Evolutionary conservation across 1,140 invertebrate species (phyloP).

Genomic region (Copidosoma floridanum): DNA sequence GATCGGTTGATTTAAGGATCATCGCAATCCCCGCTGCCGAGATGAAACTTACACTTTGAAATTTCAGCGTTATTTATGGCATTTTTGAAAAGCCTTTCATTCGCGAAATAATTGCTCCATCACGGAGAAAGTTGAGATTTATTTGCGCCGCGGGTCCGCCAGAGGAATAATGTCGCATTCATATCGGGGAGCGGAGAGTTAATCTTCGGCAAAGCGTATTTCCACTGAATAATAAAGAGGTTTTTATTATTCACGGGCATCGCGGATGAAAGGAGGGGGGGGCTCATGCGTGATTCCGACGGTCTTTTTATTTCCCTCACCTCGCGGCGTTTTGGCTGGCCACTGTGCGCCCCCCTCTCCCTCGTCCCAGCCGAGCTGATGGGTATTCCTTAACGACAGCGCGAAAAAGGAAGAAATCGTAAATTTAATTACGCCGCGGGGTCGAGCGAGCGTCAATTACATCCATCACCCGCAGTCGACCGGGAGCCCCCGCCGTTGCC

Average conservation of each 20-base stretch:
- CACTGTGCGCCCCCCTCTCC: not conserved
- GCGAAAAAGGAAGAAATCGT: constrained; percentile 41
- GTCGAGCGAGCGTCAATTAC: constrained; percentile 49
- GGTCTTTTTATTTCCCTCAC: too few species aligned
- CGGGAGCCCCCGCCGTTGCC: too few species aligned
- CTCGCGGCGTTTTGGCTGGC: constrained; percentile 10
- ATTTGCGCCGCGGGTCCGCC: too few species aligned
- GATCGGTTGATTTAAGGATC: too few species aligned
- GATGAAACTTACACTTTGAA: too few species aligned
- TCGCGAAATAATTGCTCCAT: too few species aligned
- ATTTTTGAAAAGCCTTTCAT: too few species aligned
- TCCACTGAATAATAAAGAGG: constrained; percentile 4
- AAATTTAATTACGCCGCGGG: constrained; percentile 56
- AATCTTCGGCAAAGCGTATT: not conserved
- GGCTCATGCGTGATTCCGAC: not conserved
- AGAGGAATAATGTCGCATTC: not conserved
- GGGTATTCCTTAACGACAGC: too few species aligned
- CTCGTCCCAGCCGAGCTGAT: too few species aligned
- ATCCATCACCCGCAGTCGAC: constrained; percentile 48
- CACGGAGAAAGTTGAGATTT: too few species aligned
- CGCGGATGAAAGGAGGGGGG: not conserved
- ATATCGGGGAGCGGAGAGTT: not conserved
- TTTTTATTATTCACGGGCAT: constrained; percentile 2
- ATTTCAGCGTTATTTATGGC: too few species aligned
- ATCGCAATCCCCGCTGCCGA: too few species aligned